Base-by-base conservation (phyloP, 2,797 vertebrate species). In the Chloroceryle amazona region DNA sequence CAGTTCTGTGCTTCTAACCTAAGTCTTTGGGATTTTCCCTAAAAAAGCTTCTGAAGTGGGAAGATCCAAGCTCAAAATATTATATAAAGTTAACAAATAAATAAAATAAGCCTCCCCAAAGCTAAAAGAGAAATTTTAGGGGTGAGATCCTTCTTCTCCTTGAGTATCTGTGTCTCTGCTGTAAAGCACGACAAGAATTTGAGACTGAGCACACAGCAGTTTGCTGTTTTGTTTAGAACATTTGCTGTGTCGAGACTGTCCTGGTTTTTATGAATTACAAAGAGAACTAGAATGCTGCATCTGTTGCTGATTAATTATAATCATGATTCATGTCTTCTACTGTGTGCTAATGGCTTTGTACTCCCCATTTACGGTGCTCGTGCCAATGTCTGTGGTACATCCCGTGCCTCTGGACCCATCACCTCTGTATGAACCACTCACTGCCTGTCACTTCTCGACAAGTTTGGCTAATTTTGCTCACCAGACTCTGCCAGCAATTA, bases 381-480 rank as follows among this genome's bases (percentile, higher is more conserved):
- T 52, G 29, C 61, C 23, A 8, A 1, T 19, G 51, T 17, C 81
- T 5, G 7, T 26, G 42, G 51, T 35, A 60, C 29, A 19, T 25
- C 68, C 61, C 1, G 1, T 66, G 42, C 21, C 41, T 60, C 75
- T 47, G 66, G 41, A 46, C 39, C 82, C 83, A 41, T 49, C 66
- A 14, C 46, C 29, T 68, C 44, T 15, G 11, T 23, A 3, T 3
- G n/a, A 44, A 16, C 28, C 25, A 6, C 33, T 55, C 47, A 0
- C 26, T 81, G 66, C 5, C 14, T 37, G n/a, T 39, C 71, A 20
- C 63, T 70, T 90, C 83, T 72, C n/a, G n/a, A 6, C 20, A 39
- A 16, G 6, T 91, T 79, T 76, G 81, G 52, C 93, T 93, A 37
- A 84, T 87, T 96, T 89, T 95, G 81, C 63, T 80, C 55, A 19